phyloP scores from a whole-genome alignment of 2,113 vertebrate genomes.

The Entelurus aequoreus region DNA sequence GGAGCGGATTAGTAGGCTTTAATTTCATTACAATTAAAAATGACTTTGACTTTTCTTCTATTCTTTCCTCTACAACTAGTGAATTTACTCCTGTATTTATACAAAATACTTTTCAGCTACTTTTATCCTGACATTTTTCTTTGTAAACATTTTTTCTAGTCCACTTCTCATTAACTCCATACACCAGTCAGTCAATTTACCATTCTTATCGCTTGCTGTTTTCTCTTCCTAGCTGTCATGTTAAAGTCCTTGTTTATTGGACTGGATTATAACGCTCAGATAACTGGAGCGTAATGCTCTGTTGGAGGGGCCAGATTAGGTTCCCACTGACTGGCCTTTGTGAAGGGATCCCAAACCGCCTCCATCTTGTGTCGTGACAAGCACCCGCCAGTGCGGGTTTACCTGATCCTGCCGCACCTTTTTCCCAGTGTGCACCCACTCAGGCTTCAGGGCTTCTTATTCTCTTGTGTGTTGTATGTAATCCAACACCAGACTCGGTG shows the following conservation, averaged over 20 bases:
- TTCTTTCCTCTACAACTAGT: conserved; percentile 33
- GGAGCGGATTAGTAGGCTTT: conserved; percentile 68
- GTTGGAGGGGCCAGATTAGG: conserved; percentile 61
- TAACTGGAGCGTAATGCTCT: conserved; percentile 46
- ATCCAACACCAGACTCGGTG: conserved; percentile 65
- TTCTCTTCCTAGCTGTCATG: conserved; percentile 41
- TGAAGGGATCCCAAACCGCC: conserved; percentile 69
- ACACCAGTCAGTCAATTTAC: conserved; percentile 5
- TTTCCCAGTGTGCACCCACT: conserved; percentile 10
- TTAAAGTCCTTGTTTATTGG: conserved; percentile 66
- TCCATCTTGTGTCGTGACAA: conserved; percentile 54
- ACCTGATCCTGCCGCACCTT: conserved; percentile 56
- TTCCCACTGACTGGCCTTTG: conserved; percentile 74
- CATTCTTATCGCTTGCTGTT: conserved; percentile 7
- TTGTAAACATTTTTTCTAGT: conserved; percentile 17
- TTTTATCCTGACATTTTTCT: conserved; percentile 20
- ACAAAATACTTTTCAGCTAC: conserved; percentile 23
- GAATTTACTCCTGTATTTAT: conserved; percentile 49
- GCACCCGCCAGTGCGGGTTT: conserved; percentile 53
- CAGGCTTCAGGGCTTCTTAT: conserved; percentile 33
- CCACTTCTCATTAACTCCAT: conserved; percentile 10
- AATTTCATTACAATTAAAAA: conserved; percentile 79
- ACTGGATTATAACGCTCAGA: conserved; percentile 59
- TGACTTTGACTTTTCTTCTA: conserved; percentile 65
- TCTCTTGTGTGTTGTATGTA: conserved; percentile 73